phyloP scores from a whole-genome alignment of 2,113 vertebrate genomes.

The Calidris pugnax region DNA sequence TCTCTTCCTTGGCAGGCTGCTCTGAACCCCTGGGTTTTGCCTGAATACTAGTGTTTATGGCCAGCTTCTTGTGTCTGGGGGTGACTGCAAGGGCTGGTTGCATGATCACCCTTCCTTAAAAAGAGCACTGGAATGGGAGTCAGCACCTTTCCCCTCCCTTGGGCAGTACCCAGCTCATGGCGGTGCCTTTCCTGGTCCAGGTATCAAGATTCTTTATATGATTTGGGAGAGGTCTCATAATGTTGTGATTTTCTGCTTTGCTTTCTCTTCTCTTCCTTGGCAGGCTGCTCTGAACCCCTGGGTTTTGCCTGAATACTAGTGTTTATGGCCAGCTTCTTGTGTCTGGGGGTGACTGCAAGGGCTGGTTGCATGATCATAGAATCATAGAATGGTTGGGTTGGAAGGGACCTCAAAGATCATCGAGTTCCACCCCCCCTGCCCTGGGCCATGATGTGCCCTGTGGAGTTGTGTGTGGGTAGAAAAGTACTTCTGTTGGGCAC shows the following conservation, averaged over 20 bases:
- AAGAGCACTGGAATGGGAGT: accelerated
- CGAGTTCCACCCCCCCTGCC: no score
- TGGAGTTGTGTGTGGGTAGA: not conserved
- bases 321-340: not conserved
- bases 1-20: not conserved
- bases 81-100: not conserved
- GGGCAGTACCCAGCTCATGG: accelerated
- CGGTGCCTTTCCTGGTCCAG: not conserved
- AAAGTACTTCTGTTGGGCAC: not conserved
- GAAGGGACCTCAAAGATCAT: no score
- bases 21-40: not conserved
- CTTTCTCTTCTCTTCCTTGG: not conserved
- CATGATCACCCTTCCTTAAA: accelerated
- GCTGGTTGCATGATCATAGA: not conserved
- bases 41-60: not conserved
- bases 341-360: not conserved
- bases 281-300: not conserved
- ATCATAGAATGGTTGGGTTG: no score
- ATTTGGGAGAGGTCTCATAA: not conserved
- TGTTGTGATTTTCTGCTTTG: not conserved
- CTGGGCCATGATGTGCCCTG: accelerated
- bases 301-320: not conserved
- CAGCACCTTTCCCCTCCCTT: accelerated
- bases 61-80: not conserved
- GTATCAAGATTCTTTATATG: not conserved